Base-by-base conservation (phyloP, 92 coral and sea anemone species). In the Zoanthus gigantus region DNA sequence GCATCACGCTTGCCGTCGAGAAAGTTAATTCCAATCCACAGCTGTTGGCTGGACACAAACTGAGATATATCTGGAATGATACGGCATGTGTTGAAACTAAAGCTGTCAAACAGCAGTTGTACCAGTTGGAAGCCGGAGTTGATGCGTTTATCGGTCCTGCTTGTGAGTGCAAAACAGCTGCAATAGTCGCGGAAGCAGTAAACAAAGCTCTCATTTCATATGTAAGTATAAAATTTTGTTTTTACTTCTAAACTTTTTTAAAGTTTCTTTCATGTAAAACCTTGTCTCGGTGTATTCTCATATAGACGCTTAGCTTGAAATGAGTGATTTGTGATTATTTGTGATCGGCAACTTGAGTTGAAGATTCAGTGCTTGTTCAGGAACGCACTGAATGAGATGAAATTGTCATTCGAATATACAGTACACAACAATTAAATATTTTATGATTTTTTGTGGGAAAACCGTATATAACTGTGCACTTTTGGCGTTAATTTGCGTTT, bases 81-180 rank as follows among this genome's bases (percentile, higher is more conserved):
- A 77, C 82, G 3, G 66, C 23, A 14, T 29, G 66, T 77, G 45
- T 53, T 6, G 11, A 54, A 52, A 28, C 17, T 12, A 28, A 4
- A 29, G 47, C 67, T 34, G 13, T 77, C 44, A 29, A 31, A 16
- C 46, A 77, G 18, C 82, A 52, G 5, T 54, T 77, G 9, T 57
- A 77, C 14, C 82, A 77, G 17, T 11, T 90, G 11, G 9, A 54
- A 0, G 46, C 15, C 9, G 82, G 82, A 53, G 82, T 77, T 53
- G 82, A 77, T 16, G 82, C 67, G 1, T 77, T 77, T 77, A 77
- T 77, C 53, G 82, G 82, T 2, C 82, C 82, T 9, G 82, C n/a
- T 50, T 29, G 66, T 13, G 44, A 77, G 16, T 77, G 82, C 46
- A 30, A 77, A 13, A 23, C 63, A 17, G 82, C 82, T 2, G 82